These are phyloP conservation scores for Tiliqua scincoides DNA, from an alignment of 2,113 vertebrate species.

Conservation along the genomic window DNA sequence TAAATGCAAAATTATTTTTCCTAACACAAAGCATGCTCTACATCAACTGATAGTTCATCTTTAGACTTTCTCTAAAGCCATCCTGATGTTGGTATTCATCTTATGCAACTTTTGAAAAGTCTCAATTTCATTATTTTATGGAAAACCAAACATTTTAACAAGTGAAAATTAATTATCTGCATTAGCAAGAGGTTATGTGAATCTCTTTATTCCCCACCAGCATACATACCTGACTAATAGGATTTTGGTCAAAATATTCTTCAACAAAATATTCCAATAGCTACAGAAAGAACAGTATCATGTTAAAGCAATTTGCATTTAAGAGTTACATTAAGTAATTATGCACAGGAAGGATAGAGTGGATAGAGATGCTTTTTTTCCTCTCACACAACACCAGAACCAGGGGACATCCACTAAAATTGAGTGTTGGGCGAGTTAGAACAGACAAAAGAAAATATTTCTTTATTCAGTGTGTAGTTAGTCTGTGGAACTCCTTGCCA, in stretches of 20 bases:
- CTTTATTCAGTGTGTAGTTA: too few species aligned
- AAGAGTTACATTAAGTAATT: not conserved
- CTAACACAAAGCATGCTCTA: not conserved
- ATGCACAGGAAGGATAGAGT: too few species aligned
- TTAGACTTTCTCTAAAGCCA: not conserved
- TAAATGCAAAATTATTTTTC: not conserved
- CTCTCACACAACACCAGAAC: too few species aligned
- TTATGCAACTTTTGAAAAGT: not conserved
- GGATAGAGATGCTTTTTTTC: too few species aligned
- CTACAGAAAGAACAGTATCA: constrained; percentile 71
- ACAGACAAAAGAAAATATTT: too few species aligned
- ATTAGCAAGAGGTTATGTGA: constrained; percentile 12
- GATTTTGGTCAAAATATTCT: constrained; percentile 98
- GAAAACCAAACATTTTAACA: not conserved
- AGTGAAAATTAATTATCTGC: not conserved
- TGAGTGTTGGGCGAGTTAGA: too few species aligned
- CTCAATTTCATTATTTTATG: not conserved
- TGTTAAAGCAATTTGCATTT: constrained; percentile 16
- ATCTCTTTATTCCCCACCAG: constrained; percentile 23
- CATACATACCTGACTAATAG: constrained; percentile 93
- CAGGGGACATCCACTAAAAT: too few species aligned
- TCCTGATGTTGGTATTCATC: not conserved
- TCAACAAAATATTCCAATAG: constrained; percentile 93
- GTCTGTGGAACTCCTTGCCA: too few species aligned
- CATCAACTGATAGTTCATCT: not conserved